These are phyloP conservation scores for Ivindomyrus marchei DNA, from an alignment of 2,113 vertebrate species.

Conservation along the genomic window DNA sequence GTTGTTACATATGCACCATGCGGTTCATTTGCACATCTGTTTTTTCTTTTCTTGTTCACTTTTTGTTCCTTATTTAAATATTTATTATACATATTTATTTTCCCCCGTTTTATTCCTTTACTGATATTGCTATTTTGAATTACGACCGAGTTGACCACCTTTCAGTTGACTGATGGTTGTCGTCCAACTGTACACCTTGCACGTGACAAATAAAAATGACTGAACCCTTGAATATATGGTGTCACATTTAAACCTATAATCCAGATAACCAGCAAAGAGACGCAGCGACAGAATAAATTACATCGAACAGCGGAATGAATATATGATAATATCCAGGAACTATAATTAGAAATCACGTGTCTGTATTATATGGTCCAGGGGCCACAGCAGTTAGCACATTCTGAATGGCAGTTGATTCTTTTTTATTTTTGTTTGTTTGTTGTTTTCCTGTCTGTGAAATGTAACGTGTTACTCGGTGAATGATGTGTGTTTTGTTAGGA, in stretches of 20 bases:
- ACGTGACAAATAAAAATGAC: not conserved
- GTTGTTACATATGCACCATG: not conserved
- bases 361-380: not conserved
- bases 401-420: not conserved
- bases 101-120: not conserved
- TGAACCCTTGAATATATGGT: not conserved
- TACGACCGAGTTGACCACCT: not conserved
- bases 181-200: not conserved
- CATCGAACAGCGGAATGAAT: not conserved
- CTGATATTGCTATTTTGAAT: not conserved
- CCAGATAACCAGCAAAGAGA: not conserved
- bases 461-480: not conserved
- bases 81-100: not conserved
- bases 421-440: not conserved
- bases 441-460: not conserved
- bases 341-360: not conserved
- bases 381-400: not conserved
- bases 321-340: not conserved
- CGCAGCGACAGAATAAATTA: not conserved
- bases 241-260: not conserved
- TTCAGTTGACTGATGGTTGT: not conserved
- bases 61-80: not conserved
- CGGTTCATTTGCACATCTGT: not conserved
- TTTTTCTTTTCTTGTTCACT: not conserved
- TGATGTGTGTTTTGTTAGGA: not conserved